A percentile compares a stretch with the other conserved stretches of the same genome.
Conservation (phyloP, 2,113 vertebrate species). For the Melanerpes formicivorus region DNA sequence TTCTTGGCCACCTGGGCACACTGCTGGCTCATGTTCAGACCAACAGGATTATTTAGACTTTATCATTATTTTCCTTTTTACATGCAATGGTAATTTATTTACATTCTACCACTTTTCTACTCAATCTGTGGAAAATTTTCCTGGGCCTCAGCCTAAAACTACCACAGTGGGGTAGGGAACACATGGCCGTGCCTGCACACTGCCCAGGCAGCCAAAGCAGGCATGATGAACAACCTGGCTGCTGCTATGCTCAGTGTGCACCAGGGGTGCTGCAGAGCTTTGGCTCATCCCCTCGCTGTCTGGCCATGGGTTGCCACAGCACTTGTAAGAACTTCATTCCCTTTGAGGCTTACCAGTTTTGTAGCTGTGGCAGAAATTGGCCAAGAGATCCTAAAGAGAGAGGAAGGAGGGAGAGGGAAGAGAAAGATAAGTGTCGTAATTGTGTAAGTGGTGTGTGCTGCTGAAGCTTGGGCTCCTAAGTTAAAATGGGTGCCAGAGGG, state of each 20-base stretch:
- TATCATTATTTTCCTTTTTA: too few relatives aligned
- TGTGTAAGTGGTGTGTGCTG: not conserved
- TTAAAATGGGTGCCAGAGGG: not conserved
- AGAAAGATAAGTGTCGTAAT: not conserved
- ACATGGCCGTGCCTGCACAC: too few relatives aligned
- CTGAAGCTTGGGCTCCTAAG: not conserved
- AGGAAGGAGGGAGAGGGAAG: not conserved
- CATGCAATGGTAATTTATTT: too few relatives aligned
- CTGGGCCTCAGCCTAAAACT: too few relatives aligned
- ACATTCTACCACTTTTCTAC: too few relatives aligned
- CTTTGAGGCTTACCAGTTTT: not conserved
- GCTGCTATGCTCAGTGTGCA: not conserved
- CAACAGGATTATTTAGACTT: too few relatives aligned
- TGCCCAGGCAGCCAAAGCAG: accelerated
- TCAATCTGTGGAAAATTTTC: too few relatives aligned
- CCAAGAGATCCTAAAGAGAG: not conserved
- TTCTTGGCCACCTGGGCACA: too few relatives aligned
- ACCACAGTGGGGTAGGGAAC: not conserved
- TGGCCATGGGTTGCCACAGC: not conserved
- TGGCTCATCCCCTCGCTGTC: not conserved
- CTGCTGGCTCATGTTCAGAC: too few relatives aligned
- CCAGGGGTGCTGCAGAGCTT: not conserved
- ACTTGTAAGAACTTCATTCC: not conserved
- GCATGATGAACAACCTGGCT: not conserved
- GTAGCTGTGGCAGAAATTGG: not conserved